Conservation (phyloP, 2,888 invertebrate species). For the Hybos culiciformis region DNA sequence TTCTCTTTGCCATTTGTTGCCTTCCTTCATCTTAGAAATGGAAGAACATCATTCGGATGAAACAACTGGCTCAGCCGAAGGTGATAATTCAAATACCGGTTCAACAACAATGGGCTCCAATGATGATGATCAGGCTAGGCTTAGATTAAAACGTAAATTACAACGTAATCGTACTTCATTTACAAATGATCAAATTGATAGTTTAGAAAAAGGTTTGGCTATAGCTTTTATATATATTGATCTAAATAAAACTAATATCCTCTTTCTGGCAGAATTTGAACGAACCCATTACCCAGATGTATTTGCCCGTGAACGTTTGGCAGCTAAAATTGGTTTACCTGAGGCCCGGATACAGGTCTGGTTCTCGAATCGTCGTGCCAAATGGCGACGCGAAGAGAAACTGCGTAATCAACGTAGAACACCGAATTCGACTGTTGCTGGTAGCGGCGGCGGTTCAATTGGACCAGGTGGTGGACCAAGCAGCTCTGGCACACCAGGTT, state of each 20-base stretch:
- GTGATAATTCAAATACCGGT: slow-evolving; percentile 72
- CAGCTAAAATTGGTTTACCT: slow-evolving; percentile 94
- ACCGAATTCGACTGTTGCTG: slow-evolving; percentile 21
- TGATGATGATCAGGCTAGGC: slow-evolving; percentile 74
- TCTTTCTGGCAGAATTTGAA: slow-evolving; percentile 67
- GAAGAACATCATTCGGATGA: slow-evolving; percentile 51
- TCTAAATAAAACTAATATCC: neutral
- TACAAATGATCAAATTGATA: slow-evolving; percentile 97
- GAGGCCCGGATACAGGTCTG: slow-evolving; percentile 95
- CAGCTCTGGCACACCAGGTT: slow-evolving; percentile 36
- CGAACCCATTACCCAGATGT: slow-evolving; percentile 96
- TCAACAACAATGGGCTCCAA: slow-evolving; percentile 65
- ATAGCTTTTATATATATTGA: no score
- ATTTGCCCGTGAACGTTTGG: slow-evolving; percentile 88
- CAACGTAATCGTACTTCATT: slow-evolving; percentile 97
- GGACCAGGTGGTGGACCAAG: slow-evolving; percentile 15
- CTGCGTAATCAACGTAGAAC: slow-evolving; percentile 75
- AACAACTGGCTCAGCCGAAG: slow-evolving; percentile 66
- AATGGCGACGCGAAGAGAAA: slow-evolving; percentile 97
- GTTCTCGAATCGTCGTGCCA: slow-evolving; percentile 78
- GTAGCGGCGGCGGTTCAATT: slow-evolving; percentile 11
- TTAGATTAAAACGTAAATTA: slow-evolving; percentile 87
- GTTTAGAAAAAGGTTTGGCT: slow-evolving; percentile 85
- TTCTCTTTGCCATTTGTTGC: neutral
- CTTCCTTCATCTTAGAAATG: slow-evolving; percentile 21